Percentiles rank a stretch among this genome's conserved stretches.
Conservation (phyloP, 2,113 vertebrate species). For the Trinectes maculatus region DNA sequence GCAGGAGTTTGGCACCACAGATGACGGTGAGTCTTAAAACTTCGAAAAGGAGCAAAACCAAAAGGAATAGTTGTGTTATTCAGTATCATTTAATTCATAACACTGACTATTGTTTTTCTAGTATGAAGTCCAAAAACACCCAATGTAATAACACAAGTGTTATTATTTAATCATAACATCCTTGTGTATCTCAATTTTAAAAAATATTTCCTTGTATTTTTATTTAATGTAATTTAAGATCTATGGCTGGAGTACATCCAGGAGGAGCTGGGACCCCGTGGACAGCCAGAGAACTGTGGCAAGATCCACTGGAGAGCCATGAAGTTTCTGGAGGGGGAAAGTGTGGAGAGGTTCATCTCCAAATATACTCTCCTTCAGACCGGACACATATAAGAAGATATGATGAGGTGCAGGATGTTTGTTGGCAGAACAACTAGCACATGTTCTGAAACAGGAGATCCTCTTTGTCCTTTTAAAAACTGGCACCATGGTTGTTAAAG, state of each 20-base stretch:
- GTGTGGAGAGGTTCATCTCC: constrained; percentile 87
- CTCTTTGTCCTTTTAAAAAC: background rate
- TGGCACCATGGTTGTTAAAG: background rate
- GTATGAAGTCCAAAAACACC: background rate
- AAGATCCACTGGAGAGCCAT: constrained; percentile 96
- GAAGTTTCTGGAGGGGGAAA: constrained; percentile 88
- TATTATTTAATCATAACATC: background rate
- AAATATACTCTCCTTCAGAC: constrained; percentile 91
- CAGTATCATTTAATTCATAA: constrained; percentile 27
- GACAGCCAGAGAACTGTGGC: constrained; percentile 89
- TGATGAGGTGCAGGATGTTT: background rate
- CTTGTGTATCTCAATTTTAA: background rate
- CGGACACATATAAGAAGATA: constrained; percentile 79
- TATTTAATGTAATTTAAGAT: constrained; percentile 78
- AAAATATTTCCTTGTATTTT: background rate
- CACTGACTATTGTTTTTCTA: constrained; percentile 6
- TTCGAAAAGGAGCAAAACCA: background rate
- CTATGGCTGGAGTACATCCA: constrained; percentile 94
- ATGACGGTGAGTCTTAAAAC: constrained; percentile 83
- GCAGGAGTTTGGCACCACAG: constrained; percentile 89
- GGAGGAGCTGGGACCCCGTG: constrained; percentile 86
- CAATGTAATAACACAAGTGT: background rate
- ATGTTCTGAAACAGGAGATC: constrained; percentile 8
- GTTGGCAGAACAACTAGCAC: constrained; percentile 2
- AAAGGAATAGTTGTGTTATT: background rate